Base-by-base conservation (phyloP, 2,888 invertebrate species). In the Piscicola geometra region DNA sequence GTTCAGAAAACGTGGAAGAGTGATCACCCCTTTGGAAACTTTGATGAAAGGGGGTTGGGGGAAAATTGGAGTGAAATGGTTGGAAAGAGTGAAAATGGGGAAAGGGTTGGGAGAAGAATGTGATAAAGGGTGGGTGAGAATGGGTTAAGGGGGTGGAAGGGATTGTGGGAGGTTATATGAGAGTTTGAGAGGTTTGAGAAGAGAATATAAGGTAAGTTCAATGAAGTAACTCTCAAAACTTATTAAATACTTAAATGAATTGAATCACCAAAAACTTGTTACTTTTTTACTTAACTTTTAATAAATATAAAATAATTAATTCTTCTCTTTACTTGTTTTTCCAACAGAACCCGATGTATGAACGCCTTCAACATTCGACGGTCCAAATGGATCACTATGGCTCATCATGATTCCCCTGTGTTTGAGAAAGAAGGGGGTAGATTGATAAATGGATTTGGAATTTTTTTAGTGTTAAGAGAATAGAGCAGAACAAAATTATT, bases 261-360 rank as follows among this genome's bases (percentile, higher is more conserved):
- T n/a, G n/a, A n/a, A n/a, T n/a, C n/a, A n/a, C n/a, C n/a, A n/a
- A n/a, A n/a, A n/a, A n/a, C n/a, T n/a, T n/a, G n/a, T n/a, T n/a
- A n/a, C n/a, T n/a, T n/a, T n/a, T n/a, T n/a, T n/a, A n/a, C n/a
- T n/a, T n/a, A n/a, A n/a, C n/a, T n/a, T n/a, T n/a, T n/a, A n/a
- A n/a, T n/a, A n/a, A n/a, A n/a, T n/a, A n/a, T n/a, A n/a, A n/a
- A n/a, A n/a, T n/a, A n/a, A n/a, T n/a, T n/a, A n/a, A n/a, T n/a
- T n/a, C n/a, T n/a, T n/a, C n/a, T n/a, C n/a, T n/a, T n/a, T 30
- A 47, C 71, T 52, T 5, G 30, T 5, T 25, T 50, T 71, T 5
- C 71, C 71, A n/a, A 71, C 41, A 18, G 52, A 47, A n/a, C 28
- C 71, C 0, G 52, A 30, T 3, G 50, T 71, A 18, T 71, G 71